Conservation (phyloP, 2,888 invertebrate species). For the Iselma pallidipennis region DNA sequence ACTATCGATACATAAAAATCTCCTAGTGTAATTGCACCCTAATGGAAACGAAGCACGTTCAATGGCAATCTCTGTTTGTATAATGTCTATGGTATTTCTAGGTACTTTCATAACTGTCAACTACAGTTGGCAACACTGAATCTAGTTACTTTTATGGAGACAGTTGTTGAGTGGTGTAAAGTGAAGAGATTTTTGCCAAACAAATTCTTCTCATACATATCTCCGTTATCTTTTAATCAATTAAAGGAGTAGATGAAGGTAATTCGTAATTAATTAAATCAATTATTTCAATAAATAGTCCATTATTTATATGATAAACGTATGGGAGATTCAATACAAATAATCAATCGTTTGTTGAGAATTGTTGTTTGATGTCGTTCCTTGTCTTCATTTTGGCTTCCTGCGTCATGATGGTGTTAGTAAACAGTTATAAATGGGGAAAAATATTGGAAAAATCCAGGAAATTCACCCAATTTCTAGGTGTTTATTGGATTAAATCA, state of each 20-base stretch:
- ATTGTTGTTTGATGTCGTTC: conserved; percentile 40
- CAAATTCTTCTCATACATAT: conserved; percentile 48
- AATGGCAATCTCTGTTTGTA: background rate
- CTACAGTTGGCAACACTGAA: conserved; percentile 30
- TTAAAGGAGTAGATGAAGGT: conserved; percentile 56
- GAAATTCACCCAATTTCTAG: no score
- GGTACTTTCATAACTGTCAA: conserved; percentile 16
- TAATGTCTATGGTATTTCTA: background rate
- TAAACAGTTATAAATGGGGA: conserved; percentile 30
- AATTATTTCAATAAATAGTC: background rate
- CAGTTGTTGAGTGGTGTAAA: conserved; percentile 46
- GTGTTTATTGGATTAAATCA: conserved; percentile 4
- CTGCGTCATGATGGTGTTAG: conserved; percentile 39
- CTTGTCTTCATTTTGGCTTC: conserved; percentile 35
- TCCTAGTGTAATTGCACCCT: no score
- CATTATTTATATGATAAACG: background rate
- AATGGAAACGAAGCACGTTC: background rate
- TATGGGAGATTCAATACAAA: no score
- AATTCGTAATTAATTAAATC: conserved; percentile 19
- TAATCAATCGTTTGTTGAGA: conserved; percentile 23
- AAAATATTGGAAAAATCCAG: no score
- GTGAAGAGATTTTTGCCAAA: conserved; percentile 35
- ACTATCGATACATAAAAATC: no score
- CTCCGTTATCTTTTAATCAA: conserved; percentile 46
- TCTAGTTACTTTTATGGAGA: conserved; percentile 47